phyloP scores from a whole-genome alignment of 2,113 vertebrate genomes.

The Narcine bancroftii region DNA sequence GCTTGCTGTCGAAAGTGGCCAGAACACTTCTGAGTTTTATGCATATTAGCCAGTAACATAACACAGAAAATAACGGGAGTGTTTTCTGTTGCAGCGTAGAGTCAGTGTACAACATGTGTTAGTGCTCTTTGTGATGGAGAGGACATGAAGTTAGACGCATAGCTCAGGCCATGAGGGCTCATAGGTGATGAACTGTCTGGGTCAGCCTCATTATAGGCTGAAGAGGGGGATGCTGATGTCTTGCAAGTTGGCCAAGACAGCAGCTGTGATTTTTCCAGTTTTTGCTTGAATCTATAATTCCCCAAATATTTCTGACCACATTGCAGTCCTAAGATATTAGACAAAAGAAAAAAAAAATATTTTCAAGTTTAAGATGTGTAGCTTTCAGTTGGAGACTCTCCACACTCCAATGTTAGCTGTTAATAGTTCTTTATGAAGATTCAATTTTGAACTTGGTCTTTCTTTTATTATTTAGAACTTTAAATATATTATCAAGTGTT shows the following conservation, averaged over 20 bases:
- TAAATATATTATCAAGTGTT: background rate
- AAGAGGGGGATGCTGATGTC: background rate
- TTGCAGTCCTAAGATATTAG: no score
- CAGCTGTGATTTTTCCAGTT: background rate
- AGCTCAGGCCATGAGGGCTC: background rate
- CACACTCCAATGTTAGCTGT: background rate
- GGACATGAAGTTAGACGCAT: background rate
- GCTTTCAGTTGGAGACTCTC: background rate
- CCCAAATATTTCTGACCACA: no score
- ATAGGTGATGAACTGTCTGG: conserved; percentile 2
- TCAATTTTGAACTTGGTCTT: background rate
- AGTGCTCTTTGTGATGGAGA: background rate
- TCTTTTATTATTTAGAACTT: background rate
- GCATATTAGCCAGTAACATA: background rate
- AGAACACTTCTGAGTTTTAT: background rate
- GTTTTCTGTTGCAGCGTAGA: background rate
- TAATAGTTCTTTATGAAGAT: background rate
- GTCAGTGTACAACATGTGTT: background rate
- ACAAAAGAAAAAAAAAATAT: background rate
- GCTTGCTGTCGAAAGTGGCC: background rate
- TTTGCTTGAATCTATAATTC: background rate
- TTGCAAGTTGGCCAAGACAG: background rate
- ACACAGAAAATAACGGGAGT: background rate
- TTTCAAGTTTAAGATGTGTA: background rate
- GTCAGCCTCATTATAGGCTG: background rate